These are phyloP conservation scores for Macroglossus sobrinus DNA, from an alignment of 2,113 vertebrate species.

Conservation along the genomic window DNA sequence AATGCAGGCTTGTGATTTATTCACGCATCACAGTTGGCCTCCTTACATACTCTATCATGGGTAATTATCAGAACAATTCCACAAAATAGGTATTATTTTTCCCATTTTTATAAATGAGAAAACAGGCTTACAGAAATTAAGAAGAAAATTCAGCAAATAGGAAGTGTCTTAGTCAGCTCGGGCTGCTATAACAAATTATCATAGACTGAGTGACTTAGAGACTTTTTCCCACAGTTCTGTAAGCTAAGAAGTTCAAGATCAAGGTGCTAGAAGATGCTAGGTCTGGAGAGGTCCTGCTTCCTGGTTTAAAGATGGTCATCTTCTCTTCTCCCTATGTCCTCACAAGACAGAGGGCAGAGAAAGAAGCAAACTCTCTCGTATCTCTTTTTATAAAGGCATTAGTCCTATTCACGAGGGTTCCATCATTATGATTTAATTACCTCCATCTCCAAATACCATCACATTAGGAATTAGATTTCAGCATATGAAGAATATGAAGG, in stretches of 20 bases:
- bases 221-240: background rate
- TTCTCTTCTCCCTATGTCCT: background rate
- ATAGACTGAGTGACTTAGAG: background rate
- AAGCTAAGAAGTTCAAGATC: background rate
- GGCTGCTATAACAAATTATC: background rate
- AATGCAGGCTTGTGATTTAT: background rate
- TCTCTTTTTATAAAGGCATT: background rate
- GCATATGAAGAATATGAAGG: background rate
- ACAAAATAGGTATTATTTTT: background rate
- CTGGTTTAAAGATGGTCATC: background rate
- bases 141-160: background rate
- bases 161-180: background rate
- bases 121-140: background rate
- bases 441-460: background rate
- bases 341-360: background rate
- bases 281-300: background rate
- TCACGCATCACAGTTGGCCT: background rate
- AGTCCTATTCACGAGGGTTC: background rate
- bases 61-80: background rate
- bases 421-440: background rate
- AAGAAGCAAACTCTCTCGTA: fast-evolving
- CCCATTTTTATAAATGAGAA: background rate
- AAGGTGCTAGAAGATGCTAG: background rate
- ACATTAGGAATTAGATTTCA: background rate
- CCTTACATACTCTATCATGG: background rate